A percentile compares a stretch with the other conserved stretches of the same genome.
Conservation (phyloP, 1,140 invertebrate species). For the Zaprionus camerounensis region DNA sequence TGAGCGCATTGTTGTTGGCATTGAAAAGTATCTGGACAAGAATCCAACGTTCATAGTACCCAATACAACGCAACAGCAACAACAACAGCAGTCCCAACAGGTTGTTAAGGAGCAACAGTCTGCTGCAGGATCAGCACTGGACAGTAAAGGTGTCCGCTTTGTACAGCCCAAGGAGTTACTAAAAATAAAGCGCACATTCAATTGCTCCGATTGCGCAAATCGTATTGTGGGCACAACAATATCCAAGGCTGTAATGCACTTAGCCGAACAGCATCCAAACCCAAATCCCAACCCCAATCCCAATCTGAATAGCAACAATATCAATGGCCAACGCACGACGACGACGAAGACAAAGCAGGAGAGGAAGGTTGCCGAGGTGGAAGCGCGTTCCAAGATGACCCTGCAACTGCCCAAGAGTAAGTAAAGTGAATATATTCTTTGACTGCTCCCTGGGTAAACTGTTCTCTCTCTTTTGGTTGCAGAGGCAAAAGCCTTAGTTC, state of each 20-base stretch:
- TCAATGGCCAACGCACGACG: conserved; percentile 20
- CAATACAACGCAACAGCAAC: conserved; percentile 22
- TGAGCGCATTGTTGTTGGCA: conserved; percentile 63
- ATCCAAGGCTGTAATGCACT: conserved; percentile 62
- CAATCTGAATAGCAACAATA: conserved; percentile 7
- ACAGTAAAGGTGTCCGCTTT: conserved; percentile 35
- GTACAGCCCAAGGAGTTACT: conserved; percentile 54
- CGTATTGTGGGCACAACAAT: conserved; percentile 65
- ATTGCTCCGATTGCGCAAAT: conserved; percentile 54
- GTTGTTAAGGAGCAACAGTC: conserved; percentile 11
- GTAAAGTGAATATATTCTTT: neutral
- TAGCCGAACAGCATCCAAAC: conserved; percentile 63
- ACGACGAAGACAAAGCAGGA: conserved; percentile 33
- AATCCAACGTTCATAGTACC: conserved; percentile 55
- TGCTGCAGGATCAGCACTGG: neutral
- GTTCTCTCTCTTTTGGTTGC: conserved; percentile 22
- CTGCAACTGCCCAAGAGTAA: conserved; percentile 69
- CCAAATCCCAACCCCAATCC: conserved; percentile 38
- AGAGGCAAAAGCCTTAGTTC: conserved; percentile 69
- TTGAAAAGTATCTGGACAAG: conserved; percentile 67
- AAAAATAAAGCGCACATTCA: conserved; percentile 65
- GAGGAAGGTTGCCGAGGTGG: conserved; percentile 42
- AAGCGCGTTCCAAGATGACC: conserved; percentile 47
- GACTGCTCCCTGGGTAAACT: neutral
- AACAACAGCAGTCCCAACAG: neutral